These are phyloP conservation scores for Brevimyrus niger DNA, from an alignment of 2,113 vertebrate species.

Conservation along the genomic window DNA sequence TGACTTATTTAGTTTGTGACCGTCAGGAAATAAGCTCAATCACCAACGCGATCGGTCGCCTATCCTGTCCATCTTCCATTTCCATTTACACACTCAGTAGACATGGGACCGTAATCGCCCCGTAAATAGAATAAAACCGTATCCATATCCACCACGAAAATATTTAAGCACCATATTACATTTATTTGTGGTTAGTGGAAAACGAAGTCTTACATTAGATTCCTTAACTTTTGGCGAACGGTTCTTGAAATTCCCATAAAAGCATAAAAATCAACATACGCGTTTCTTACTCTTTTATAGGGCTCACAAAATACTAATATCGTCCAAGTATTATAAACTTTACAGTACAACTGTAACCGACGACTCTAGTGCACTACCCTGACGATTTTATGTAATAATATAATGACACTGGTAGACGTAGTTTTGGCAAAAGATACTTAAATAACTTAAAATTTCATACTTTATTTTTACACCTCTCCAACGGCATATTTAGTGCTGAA, in stretches of 20 bases:
- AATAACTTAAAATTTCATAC: neutral
- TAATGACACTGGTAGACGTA: neutral
- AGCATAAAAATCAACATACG: neutral
- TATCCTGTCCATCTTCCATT: neutral
- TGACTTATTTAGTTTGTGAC: neutral
- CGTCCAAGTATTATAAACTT: neutral
- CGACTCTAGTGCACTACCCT: neutral
- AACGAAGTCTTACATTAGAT: neutral
- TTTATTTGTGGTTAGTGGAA: neutral
- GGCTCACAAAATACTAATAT: neutral
- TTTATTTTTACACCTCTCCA: neutral
- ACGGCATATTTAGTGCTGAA: neutral
- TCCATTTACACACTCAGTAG: neutral
- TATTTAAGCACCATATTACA: neutral
- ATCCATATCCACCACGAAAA: neutral
- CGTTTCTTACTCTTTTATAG: neutral
- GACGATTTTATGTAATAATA: neutral
- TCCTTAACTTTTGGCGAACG: neutral
- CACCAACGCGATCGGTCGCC: neutral
- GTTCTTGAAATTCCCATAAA: neutral
- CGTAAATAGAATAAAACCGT: neutral
- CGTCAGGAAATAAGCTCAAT: neutral
- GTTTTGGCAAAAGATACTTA: neutral
- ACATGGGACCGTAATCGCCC: neutral
- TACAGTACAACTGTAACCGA: neutral